These are phyloP conservation scores for Omphaloscelis lunosa DNA, from an alignment of 2,888 invertebrate species.

Conservation along the genomic window DNA sequence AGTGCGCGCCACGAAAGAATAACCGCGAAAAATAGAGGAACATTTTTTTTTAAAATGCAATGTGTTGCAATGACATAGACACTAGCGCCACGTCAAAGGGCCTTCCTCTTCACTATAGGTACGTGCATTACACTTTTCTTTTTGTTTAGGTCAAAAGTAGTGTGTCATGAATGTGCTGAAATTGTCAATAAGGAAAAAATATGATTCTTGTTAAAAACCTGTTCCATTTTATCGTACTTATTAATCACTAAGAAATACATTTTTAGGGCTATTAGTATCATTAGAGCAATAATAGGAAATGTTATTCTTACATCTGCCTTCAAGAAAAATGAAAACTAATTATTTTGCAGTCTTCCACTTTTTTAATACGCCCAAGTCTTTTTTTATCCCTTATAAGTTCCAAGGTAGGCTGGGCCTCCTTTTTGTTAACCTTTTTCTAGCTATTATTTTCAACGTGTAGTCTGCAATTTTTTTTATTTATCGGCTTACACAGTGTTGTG, in stretches of 20 bases:
- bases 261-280: constrained; percentile 38
- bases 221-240: constrained; percentile 3
- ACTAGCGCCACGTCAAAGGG: no score
- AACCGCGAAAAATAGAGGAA: no score
- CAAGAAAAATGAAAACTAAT: constrained; percentile 51
- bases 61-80: no score
- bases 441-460: constrained; percentile 66
- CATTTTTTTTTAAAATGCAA: no score
- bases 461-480: constrained; percentile 67
- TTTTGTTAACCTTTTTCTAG: constrained; percentile 59
- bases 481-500: constrained; percentile 72
- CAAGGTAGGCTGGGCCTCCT: constrained; percentile 29
- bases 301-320: constrained; percentile 46
- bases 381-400: constrained; percentile 39
- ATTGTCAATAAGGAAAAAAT: not conserved
- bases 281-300: constrained; percentile 37
- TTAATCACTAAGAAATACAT: constrained; percentile 3
- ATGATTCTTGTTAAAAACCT: not conserved
- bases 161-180: not conserved
- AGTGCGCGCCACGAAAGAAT: no score
- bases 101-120: no score
- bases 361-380: constrained; percentile 32
- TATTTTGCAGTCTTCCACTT: constrained; percentile 39
- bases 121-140: not conserved
- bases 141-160: not conserved